Conservation (phyloP, 2,797 vertebrate genomes). For the Chelmon rostratus region DNA sequence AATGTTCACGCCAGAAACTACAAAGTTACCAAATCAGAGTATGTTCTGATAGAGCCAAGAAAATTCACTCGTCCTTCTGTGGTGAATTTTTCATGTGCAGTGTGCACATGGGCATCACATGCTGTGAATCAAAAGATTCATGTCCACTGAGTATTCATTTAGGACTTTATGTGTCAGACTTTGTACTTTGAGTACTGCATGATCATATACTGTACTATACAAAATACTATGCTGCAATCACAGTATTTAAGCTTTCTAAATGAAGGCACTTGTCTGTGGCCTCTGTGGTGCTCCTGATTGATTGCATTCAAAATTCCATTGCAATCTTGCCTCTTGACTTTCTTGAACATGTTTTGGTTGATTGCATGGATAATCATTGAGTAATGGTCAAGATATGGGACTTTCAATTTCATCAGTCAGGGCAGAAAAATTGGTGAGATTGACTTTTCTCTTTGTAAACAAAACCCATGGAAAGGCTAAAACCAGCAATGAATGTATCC, state of each 20-base stretch:
- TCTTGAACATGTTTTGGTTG: neutral
- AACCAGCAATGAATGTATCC: neutral
- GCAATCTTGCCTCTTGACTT: neutral
- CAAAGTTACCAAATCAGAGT: neutral
- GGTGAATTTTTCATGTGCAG: neutral
- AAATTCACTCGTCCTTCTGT: neutral
- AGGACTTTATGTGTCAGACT: neutral
- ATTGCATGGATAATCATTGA: conserved; percentile 1
- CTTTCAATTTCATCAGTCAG: neutral
- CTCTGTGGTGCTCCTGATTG: neutral
- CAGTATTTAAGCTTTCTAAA: neutral
- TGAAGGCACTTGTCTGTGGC: neutral
- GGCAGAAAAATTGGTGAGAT: neutral
- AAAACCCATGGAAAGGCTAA: neutral
- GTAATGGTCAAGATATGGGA: neutral
- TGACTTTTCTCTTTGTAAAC: neutral
- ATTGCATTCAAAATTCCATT: neutral
- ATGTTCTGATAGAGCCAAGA: neutral
- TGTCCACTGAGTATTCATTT: neutral
- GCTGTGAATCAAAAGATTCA: neutral
- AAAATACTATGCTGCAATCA: neutral
- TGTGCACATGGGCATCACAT: neutral
- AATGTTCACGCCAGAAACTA: neutral
- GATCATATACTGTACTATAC: neutral
- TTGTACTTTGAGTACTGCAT: neutral